Evolutionary conservation across 2,888 invertebrate genomes (phyloP), one percentile per base, ranked within the genome.

Genomic region (Pristionchus arcanus): DNA sequence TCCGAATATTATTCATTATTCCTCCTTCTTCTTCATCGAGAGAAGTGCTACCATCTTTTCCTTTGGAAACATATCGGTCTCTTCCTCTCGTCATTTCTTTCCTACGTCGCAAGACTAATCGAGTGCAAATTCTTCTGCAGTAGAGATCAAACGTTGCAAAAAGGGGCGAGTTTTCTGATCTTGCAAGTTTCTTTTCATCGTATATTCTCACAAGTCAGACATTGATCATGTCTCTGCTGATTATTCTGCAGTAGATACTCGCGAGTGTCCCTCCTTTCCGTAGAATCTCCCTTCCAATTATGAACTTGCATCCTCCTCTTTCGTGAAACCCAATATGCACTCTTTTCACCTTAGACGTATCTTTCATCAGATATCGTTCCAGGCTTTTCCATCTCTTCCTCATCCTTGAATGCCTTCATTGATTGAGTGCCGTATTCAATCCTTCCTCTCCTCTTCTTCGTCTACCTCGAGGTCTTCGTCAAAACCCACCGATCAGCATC

Each of bases 41-140:
- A 68, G 9, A 11, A 31, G 68, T 68, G 31, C 28, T 28, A 31
- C 68, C 28, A 68, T 31, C n/a, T 7, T 28, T 16, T 68, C 31
- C 19, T 15, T 34, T 21, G 0, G 31, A 68, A 16, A 13, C 1
- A 31, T 31, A 19, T 68, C 15, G 42, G 42, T 19, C 28, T 42
- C 2, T 28, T 49, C 81, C 37, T 42, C 81, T 42, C 81, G 21
- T 81, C 42, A 49, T 53, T 49, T 53, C 49, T 16, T 81, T 34
- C 31, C 81, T 81, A 37, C 53, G 34, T 81, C 31, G n/a, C 53
- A 25, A 81, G n/a, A 81, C 13, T 81, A 11, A 3, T 21, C 25
- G 53, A 42, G n/a, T 77, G 77, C 31, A n/a, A 49, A 42, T 81
- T 81, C 81, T 81, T 81, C 81, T 42, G n/a, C 81, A 81, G 16